These are phyloP conservation scores for Palythoa caribaeorum DNA, from an alignment of 92 coral and sea anemone genomes.

Conservation along the genomic window DNA sequence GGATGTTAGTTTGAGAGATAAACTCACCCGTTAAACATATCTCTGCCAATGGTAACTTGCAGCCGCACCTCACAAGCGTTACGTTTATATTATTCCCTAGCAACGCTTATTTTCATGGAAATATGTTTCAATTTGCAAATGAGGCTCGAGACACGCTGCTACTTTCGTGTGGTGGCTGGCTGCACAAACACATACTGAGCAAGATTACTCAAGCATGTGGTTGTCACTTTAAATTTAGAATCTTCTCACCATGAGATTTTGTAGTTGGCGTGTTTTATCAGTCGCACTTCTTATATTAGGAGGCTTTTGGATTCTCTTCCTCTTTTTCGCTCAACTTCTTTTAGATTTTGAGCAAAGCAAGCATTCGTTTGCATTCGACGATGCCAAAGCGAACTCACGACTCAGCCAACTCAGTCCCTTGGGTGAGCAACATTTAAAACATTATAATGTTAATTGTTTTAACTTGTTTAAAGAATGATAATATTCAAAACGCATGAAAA, in stretches of 20 bases:
- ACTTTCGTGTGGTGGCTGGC: too few species aligned
- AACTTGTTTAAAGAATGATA: too few species aligned
- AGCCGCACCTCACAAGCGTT: too few species aligned
- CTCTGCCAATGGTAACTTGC: too few species aligned
- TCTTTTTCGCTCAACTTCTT: constrained; percentile 75
- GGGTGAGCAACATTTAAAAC: not conserved
- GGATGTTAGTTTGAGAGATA: too few species aligned
- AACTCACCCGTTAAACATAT: too few species aligned
- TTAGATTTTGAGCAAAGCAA: constrained; percentile 78
- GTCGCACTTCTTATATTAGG: constrained; percentile 57
- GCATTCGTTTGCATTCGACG: constrained; percentile 27
- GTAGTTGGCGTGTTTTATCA: constrained; percentile 40
- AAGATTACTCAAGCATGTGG: not conserved
- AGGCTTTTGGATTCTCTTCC: constrained; percentile 71
- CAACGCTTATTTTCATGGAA: constrained; percentile 27
- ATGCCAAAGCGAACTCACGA: not conserved
- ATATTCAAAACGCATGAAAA: too few species aligned
- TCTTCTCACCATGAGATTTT: constrained; percentile 6
- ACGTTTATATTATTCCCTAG: constrained; percentile 31
- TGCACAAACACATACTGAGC: not conserved
- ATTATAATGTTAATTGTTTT: too few species aligned
- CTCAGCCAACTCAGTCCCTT: not conserved
- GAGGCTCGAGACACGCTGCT: constrained; percentile 12
- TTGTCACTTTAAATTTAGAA: too few species aligned
- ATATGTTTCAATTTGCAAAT: constrained; percentile 24